These are phyloP conservation scores for Synergus umbraculus DNA, from an alignment of 2,888 invertebrate species.

Conservation along the genomic window DNA sequence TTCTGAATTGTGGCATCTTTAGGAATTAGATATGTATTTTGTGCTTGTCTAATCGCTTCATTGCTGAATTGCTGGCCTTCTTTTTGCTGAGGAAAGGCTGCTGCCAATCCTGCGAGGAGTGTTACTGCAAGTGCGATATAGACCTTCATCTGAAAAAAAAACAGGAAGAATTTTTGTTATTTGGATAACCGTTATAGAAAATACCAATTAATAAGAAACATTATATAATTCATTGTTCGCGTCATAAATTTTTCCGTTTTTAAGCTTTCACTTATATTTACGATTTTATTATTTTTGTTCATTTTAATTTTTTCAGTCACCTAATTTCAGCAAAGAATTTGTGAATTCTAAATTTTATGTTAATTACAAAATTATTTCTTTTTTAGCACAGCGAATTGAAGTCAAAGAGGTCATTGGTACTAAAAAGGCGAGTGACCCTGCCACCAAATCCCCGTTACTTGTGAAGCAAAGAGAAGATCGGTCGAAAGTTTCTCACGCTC, in stretches of 20 bases:
- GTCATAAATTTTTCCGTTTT: not conserved
- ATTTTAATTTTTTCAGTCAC: too few species aligned
- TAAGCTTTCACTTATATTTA: not conserved
- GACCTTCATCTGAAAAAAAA: constrained; percentile 69
- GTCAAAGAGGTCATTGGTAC: constrained; percentile 12
- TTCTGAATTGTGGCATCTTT: constrained; percentile 93
- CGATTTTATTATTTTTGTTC: not conserved
- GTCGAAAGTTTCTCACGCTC: constrained; percentile 59
- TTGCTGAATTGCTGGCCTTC: constrained; percentile 91
- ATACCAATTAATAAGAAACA: not conserved
- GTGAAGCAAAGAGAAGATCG: constrained; percentile 53
- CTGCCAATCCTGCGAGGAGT: constrained; percentile 78
- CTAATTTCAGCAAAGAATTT: too few species aligned
- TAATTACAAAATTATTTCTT: too few species aligned
- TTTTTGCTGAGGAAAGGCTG: constrained; percentile 83
- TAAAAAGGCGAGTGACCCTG: constrained; percentile 53
- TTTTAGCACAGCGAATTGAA: not conserved
- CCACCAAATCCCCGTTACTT: constrained; percentile 58
- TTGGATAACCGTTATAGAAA: not conserved
- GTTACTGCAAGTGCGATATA: constrained; percentile 71
- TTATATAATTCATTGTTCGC: not conserved
- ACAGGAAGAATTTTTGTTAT: not conserved
- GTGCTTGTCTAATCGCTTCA: constrained; percentile 92
- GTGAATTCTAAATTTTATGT: too few species aligned
- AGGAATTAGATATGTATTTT: constrained; percentile 90